A percentile compares a stretch with the other conserved stretches of the same genome.
Evolutionary conservation across 92 coral and sea anemone species (phyloP).

Genomic region (Bergia puertoricense): DNA sequence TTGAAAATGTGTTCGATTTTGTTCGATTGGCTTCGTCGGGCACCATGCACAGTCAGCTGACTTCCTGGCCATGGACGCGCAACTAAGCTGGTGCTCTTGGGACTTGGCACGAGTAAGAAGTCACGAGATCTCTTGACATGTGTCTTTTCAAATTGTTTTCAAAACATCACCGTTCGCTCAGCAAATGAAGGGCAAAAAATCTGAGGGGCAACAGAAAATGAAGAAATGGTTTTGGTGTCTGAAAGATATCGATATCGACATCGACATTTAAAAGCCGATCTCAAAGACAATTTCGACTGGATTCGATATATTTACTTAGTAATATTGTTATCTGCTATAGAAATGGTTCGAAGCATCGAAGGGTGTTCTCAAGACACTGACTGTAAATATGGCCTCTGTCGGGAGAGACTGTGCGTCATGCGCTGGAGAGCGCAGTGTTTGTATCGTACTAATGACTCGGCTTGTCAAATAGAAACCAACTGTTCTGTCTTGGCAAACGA

Average conservation of each 20-base stretch:
- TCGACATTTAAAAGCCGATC: neutral
- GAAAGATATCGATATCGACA: neutral
- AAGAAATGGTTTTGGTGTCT: neutral
- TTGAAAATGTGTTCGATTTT: too few species aligned
- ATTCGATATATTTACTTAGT: neutral
- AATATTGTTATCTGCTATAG: too few species aligned
- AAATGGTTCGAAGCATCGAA: neutral
- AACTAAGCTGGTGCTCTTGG: neutral
- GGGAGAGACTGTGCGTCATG: neutral
- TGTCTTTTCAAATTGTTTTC: too few species aligned
- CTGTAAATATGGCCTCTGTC: neutral
- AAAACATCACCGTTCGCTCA: too few species aligned
- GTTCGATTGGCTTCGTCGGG: too few species aligned
- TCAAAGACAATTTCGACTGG: neutral
- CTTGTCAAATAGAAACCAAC: neutral
- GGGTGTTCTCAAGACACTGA: neutral
- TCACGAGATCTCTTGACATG: neutral
- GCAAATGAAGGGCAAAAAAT: too few species aligned
- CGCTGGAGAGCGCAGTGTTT: neutral
- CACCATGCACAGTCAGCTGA: neutral
- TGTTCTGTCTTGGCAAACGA: neutral
- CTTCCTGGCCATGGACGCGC: neutral
- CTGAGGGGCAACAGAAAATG: too few species aligned
- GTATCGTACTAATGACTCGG: neutral
- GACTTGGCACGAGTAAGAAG: neutral